Conservation (phyloP, 2,888 invertebrate genomes). For the Calameuta pallipes region DNA sequence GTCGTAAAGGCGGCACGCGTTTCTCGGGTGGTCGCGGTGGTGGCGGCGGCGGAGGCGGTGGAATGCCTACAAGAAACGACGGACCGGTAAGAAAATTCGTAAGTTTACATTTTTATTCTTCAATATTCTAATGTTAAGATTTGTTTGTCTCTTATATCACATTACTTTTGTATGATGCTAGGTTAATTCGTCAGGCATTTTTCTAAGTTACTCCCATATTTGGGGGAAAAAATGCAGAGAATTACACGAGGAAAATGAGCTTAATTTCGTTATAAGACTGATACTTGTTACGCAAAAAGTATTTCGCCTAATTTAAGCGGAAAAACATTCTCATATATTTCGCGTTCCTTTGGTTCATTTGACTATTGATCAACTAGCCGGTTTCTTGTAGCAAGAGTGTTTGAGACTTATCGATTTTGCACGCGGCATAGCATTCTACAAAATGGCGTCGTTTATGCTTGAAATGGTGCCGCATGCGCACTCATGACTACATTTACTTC, state of each 20-base stretch:
- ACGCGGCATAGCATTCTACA: neutral
- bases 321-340: neutral
- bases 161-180: neutral
- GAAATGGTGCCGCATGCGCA: constrained; percentile 4
- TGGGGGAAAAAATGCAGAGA: neutral
- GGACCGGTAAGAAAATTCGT: constrained; percentile 37
- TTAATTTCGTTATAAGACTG: neutral
- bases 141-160: neutral
- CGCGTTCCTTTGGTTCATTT: neutral
- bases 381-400: neutral
- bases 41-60: constrained; percentile 38
- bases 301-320: neutral
- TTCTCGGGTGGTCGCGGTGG: constrained; percentile 58
- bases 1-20: constrained; percentile 53
- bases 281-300: neutral
- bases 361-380: neutral
- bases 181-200: neutral
- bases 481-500: neutral
- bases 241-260: neutral
- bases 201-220: neutral
- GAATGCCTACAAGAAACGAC: constrained; percentile 41
- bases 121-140: neutral
- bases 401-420: neutral
- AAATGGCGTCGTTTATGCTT: neutral
- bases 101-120: neutral